Evolutionary conservation across 2,113 vertebrate genomes (phyloP), one percentile per base, ranked within the genome.

Genomic region (Podiceps cristatus): DNA sequence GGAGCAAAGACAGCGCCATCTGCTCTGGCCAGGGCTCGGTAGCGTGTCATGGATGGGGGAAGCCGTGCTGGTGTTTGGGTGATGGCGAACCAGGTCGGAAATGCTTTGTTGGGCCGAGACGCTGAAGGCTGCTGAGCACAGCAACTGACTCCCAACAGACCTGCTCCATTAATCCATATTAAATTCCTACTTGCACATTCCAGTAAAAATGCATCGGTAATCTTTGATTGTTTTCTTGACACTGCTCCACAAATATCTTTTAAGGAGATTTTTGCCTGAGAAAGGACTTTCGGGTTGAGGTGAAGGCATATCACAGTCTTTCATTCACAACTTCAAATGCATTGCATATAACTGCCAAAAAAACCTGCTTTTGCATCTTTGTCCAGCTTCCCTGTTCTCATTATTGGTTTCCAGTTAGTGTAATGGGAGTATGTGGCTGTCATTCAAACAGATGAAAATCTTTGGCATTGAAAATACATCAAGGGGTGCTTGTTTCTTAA

Each of bases 381-480:
- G 78, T 88, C 78, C 84, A 80, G 88, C 49, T 94, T 81, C 56
- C 17, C 28, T 90, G 47, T 28, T 94, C 91, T 85, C 1, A 0
- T 90, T 95, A 45, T 68, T 85, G 56, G 15, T 92, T 95, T 86
- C 35, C 72, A 97, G 75, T 95, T 71, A 86, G 68, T 84, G 83
- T 91, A 93, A 53, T 68, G 80, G 67, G 84, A 96, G 67, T 66
- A 90, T 52, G 63, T 52, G 44, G 37, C 92, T 85, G 91, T 97
- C 96, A 92, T 96, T 98, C 92, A 97, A 96, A 91, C n/a, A 75
- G 82, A 97, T 96, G 81, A 96, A 96, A 97, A 97, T 90, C 55
- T 95, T 81, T 91, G 95, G 68, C 89, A 79, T 83, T 94, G 85
- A 96, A 97, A 97, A 96, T 79, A 81, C 91, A 94, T 93, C 89